These are phyloP conservation scores for Spheniscus humboldti DNA, from an alignment of 2,797 vertebrate genomes.

Conservation along the genomic window DNA sequence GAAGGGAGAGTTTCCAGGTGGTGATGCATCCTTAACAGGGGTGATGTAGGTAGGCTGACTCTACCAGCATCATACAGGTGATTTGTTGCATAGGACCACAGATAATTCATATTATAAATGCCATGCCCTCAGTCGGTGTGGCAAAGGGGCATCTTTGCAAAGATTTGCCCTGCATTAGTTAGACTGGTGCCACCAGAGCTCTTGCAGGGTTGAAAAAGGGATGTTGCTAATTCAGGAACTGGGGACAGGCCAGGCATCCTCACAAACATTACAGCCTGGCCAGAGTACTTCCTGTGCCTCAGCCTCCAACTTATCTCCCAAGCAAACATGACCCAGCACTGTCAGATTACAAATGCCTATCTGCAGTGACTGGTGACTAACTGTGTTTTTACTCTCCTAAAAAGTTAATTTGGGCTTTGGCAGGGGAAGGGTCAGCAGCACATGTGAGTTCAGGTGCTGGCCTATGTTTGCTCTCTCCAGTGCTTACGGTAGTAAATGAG, in stretches of 20 bases:
- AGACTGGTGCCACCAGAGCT: not conserved
- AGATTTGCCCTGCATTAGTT: not conserved
- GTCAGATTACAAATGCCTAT: slow-evolving; percentile 47
- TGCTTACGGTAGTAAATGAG: not conserved
- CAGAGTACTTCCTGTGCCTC: slow-evolving; percentile 36
- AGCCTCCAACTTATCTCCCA: slow-evolving; percentile 37
- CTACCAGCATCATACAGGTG: not conserved
- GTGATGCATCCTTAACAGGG: not conserved
- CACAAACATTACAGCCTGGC: not conserved
- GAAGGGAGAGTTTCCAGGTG: not conserved
- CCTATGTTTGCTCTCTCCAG: not conserved
- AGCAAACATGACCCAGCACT: slow-evolving; percentile 40
- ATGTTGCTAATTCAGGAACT: slow-evolving; percentile 22
- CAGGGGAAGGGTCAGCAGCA: not conserved
- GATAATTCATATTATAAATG: not conserved
- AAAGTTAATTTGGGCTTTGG: slow-evolving; percentile 30
- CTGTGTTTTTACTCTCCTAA: slow-evolving; percentile 4
- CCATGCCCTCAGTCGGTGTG: no score
- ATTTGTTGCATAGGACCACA: not conserved
- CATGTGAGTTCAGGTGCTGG: not conserved
- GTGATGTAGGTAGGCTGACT: not conserved
- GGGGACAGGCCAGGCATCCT: not conserved
- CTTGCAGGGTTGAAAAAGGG: not conserved
- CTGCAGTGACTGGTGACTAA: slow-evolving; percentile 12
- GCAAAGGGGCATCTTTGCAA: not conserved